These are phyloP conservation scores for Cyclophora albipunctata DNA, from an alignment of 2,888 invertebrate species.

Conservation along the genomic window DNA sequence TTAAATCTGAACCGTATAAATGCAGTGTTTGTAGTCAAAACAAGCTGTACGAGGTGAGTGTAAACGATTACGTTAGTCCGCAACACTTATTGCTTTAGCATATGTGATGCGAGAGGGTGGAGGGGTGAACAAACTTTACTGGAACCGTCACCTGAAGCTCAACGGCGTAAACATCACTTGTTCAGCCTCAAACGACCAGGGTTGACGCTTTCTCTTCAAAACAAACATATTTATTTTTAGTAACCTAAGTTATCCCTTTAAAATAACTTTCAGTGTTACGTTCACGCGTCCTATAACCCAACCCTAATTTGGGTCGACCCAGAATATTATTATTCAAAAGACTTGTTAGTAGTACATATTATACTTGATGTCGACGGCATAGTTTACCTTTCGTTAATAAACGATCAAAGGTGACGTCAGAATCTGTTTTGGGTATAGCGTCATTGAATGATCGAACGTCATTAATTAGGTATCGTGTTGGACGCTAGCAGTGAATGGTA, in stretches of 20 bases:
- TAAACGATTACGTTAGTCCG: neutral
- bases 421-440: too few species aligned
- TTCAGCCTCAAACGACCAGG: slow-evolving; percentile 32
- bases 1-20: too few species aligned
- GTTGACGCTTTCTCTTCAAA: slow-evolving; percentile 33
- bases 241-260: slow-evolving; percentile 5
- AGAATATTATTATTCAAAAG: neutral
- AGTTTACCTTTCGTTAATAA: neutral
- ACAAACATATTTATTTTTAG: slow-evolving; percentile 21
- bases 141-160: slow-evolving; percentile 49
- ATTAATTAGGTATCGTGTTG: too few species aligned
- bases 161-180: slow-evolving; percentile 53
- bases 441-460: too few species aligned
- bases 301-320: slow-evolving; percentile 7
- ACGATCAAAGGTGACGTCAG: neutral
- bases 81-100: slow-evolving; percentile 17
- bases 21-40: too few species aligned
- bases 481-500: too few species aligned
- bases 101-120: slow-evolving; percentile 15
- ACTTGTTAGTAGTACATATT: neutral
- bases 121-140: slow-evolving; percentile 56
- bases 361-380: neutral
- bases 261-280: slow-evolving; percentile 10
- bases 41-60: neutral
- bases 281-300: slow-evolving; percentile 5